Percentiles rank a stretch among this genome's conserved stretches.
phyloP scores from a whole-genome alignment of 2,113 vertebrate genomes.

The Fulmarus glacialis region DNA sequence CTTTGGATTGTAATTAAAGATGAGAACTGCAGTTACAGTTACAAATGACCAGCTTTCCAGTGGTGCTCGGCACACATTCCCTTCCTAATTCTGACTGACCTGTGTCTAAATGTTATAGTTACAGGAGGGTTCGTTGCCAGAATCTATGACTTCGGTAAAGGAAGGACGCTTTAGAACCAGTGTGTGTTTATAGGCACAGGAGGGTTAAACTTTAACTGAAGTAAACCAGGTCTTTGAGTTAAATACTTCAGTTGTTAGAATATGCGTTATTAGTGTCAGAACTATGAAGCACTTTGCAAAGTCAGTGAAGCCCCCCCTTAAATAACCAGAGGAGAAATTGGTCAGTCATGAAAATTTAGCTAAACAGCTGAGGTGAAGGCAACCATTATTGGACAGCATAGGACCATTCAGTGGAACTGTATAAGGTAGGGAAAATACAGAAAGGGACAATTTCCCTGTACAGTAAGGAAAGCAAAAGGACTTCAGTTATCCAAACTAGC shows the following conservation, averaged over 20 bases:
- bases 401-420: background rate
- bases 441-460: background rate
- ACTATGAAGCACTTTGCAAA: background rate
- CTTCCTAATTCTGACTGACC: background rate
- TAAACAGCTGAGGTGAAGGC: background rate
- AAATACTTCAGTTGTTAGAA: background rate
- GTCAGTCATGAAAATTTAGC: background rate
- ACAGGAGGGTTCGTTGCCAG: background rate
- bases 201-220: background rate
- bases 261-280: background rate
- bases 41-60: background rate
- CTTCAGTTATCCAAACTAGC: background rate
- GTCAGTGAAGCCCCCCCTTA: background rate
- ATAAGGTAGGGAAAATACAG: background rate
- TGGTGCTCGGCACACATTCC: rapidly evolving
- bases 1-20: background rate
- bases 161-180: background rate
- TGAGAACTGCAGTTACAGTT: background rate
- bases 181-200: background rate
- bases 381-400: background rate
- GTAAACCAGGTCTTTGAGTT: background rate
- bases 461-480: background rate
- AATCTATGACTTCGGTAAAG: background rate
- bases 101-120: background rate
- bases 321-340: background rate